Evolutionary conservation across 2,797 vertebrate genomes (phyloP), one percentile per base, ranked within the genome.

Genomic region (Argentina silus): DNA sequence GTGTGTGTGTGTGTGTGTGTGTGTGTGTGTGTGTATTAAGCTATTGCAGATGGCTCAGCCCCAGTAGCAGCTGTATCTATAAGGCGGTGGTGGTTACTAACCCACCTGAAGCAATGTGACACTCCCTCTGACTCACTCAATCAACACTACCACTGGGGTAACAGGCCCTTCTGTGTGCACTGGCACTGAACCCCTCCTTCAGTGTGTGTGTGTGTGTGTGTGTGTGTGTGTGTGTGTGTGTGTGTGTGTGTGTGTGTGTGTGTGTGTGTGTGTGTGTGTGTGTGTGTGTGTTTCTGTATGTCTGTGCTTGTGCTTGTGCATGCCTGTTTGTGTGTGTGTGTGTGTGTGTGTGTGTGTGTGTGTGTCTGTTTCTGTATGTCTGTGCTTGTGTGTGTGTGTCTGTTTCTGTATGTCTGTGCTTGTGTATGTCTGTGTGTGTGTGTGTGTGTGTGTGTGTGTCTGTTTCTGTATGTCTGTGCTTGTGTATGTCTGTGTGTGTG

Each of bases 51-150:
- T 45, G 27, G 27, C 27, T 36, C 27, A 36, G 2, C 27, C 27
- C 27, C 27, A 36, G 27, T 4, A 36, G 27, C 27, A 36, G 59
- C 59, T 12, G 59, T 42, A 81, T 78, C 77, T 82, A 74, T 77
- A 64, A 62, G 77, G 84, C 79, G 73, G 81, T 74, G 19, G 77
- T 82, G 27, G 27, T 36, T 36, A 36, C 27, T 36, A 36, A 36
- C 87, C 83, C 86, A 85, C 87, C 87, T 88, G 85, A 72, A 84
- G 88, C 81, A 0, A 81, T 88, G 83, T 80, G 69, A 73, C 79
- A 85, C 86, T 88, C 78, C 81, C 87, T 85, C 85, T 85, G 87
- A 90, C 84, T 89, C 88, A 87, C 85, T 83, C 86, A 87, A 79
- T 83, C 83, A 81, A 89, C 87, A 86, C 66, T 81, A 87, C 79